phyloP scores from a whole-genome alignment of 2,888 invertebrate genomes.

The Nycteola revayana region DNA sequence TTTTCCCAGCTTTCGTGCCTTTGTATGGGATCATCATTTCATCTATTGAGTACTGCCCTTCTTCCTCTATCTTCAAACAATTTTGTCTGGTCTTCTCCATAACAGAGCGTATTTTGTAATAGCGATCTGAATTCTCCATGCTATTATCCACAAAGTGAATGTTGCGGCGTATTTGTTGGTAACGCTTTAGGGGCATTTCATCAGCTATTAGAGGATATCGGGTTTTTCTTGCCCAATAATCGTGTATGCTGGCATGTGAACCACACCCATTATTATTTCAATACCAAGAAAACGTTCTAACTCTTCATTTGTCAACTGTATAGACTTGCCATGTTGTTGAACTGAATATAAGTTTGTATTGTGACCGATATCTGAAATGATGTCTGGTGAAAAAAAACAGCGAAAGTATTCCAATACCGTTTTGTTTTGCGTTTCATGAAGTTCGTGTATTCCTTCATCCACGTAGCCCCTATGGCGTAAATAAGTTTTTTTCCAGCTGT shows the following conservation, averaged over 20 bases:
- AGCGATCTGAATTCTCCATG: conserved; percentile 12
- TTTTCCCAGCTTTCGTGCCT: no score
- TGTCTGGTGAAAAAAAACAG: conserved; percentile 17
- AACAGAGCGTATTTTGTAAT: conserved; percentile 11
- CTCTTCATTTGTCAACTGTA: conserved; percentile 18
- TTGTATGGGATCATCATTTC: no score
- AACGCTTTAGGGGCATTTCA: conserved; percentile 33
- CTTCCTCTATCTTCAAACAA: conserved; percentile 25
- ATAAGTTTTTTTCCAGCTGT: no score
- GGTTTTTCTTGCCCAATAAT: no score
- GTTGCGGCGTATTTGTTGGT: conserved; percentile 29
- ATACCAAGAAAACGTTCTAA: conserved; percentile 28
- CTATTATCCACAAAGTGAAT: conserved; percentile 37
- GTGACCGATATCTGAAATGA: conserved; percentile 17
- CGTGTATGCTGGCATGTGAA: conserved; percentile 17
- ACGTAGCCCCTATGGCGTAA: no score
- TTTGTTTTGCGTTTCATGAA: conserved; percentile 1
- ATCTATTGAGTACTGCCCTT: no score
- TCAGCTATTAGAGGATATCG: conserved; percentile 17
- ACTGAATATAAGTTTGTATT: conserved; percentile 23
- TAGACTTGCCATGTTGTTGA: conserved; percentile 20
- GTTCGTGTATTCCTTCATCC: no score
- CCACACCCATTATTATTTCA: conserved; percentile 31
- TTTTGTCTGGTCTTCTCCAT: conserved; percentile 30
- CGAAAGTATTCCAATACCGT: conserved; percentile 6